Evolutionary conservation across 2,888 invertebrate species (phyloP).

Genomic region (Epiblema foenella): DNA sequence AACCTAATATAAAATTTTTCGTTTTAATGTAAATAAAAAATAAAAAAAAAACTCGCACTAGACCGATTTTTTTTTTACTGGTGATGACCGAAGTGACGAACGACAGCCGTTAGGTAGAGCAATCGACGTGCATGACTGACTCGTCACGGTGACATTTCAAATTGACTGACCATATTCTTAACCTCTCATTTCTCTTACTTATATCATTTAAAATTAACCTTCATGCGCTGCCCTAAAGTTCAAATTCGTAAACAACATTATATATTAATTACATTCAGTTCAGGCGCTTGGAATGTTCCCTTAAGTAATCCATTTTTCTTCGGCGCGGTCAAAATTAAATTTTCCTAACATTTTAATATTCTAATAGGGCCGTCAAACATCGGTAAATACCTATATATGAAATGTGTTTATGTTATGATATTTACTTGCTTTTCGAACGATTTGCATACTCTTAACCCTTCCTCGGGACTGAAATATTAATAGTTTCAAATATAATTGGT

Average conservation of each 20-base stretch:
- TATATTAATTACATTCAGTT: conserved; percentile 62
- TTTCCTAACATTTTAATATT: background rate
- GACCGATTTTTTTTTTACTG: no score
- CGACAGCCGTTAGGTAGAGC: conserved; percentile 53
- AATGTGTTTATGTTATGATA: no score
- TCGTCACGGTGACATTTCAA: conserved; percentile 52
- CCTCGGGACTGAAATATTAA: background rate
- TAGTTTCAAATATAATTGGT: background rate
- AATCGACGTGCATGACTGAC: conserved; percentile 42
- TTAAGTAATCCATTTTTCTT: conserved; percentile 58
- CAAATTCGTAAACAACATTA: background rate
- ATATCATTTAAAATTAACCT: background rate
- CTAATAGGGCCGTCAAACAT: background rate
- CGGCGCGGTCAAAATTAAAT: conserved; percentile 40
- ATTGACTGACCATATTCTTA: background rate
- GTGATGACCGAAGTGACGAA: conserved; percentile 50
- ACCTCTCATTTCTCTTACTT: background rate
- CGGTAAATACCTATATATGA: no score
- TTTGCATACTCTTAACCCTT: no score
- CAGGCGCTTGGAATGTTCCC: conserved; percentile 59
- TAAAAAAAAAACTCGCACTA: no score
- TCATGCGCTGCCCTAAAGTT: background rate
- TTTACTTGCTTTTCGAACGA: no score
- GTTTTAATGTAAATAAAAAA: no score
- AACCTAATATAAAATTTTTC: no score